A percentile compares a stretch with the other conserved stretches of the same genome.
Evolutionary conservation across 2,797 vertebrate species (phyloP).

Genomic region (Rhinoraja longicauda): DNA sequence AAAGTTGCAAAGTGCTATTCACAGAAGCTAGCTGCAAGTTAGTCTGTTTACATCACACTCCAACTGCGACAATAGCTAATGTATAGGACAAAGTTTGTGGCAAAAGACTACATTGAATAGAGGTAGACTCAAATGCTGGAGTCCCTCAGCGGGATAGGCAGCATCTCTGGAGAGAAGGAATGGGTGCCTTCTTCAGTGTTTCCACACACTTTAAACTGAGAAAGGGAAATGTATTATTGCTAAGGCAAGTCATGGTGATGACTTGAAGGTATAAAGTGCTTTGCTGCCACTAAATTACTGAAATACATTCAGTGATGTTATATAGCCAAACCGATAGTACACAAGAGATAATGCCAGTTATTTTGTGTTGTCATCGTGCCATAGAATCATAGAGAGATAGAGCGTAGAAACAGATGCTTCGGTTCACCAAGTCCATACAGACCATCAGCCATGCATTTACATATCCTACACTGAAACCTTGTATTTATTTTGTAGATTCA

Average conservation of each 20-base stretch:
- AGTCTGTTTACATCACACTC: not conserved
- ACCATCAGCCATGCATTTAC: too few relatives aligned
- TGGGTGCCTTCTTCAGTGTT: not conserved
- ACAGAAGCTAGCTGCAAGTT: conserved; percentile 32
- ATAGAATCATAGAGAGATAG: too few relatives aligned
- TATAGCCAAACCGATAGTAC: not conserved
- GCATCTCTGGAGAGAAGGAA: too few relatives aligned
- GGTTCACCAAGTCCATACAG: too few relatives aligned
- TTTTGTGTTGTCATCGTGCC: not conserved
- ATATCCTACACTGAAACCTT: too few relatives aligned
- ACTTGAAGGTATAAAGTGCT: not conserved
- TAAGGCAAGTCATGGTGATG: not conserved
- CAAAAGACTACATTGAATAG: not conserved
- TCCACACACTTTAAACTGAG: not conserved
- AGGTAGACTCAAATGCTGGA: too few relatives aligned
- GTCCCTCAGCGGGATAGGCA: too few relatives aligned
- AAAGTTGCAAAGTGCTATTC: not conserved
- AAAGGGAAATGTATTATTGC: not conserved
- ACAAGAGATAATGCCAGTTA: not conserved
- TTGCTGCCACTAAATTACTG: not conserved
- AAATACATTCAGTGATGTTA: not conserved
- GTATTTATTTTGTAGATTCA: too few relatives aligned
- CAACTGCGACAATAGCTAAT: conserved; percentile 26
- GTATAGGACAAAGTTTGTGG: not conserved
- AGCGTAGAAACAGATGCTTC: too few relatives aligned